Percentiles rank a stretch among this genome's conserved stretches.
Evolutionary conservation across 2,113 vertebrate genomes (phyloP).

Genomic region (Erythrolamprus reginae): DNA sequence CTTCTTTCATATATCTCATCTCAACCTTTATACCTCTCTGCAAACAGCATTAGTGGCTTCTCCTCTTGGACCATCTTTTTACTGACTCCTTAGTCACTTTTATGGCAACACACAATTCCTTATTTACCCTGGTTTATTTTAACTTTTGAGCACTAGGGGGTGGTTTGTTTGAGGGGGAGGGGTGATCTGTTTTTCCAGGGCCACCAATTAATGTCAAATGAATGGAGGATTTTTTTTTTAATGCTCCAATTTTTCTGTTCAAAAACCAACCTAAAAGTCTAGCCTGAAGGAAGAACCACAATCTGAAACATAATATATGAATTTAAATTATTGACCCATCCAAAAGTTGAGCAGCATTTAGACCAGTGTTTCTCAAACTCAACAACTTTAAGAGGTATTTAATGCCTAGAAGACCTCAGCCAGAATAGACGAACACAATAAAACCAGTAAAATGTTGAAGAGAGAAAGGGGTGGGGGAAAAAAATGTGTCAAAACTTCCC

Average conservation of each 20-base stretch:
- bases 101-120: neutral
- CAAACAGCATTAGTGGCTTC: neutral
- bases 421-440: neutral
- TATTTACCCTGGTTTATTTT: neutral
- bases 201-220: neutral
- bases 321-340: neutral
- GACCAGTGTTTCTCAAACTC: neutral
- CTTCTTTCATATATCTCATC: neutral
- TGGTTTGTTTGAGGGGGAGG: neutral
- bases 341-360: neutral
- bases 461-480: fast-evolving
- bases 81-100: neutral
- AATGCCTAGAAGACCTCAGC: neutral
- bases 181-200: neutral
- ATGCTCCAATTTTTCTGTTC: neutral
- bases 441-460: neutral
- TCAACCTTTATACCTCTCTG: neutral
- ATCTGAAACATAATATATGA: neutral
- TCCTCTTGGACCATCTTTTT: neutral
- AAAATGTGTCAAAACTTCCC: neutral
- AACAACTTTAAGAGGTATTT: neutral
- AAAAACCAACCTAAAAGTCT: neutral
- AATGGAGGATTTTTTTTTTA: neutral
- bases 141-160: neutral
- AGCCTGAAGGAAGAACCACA: neutral